Conservation (phyloP, 2,113 vertebrate species). For the Malurus cyaneus region DNA sequence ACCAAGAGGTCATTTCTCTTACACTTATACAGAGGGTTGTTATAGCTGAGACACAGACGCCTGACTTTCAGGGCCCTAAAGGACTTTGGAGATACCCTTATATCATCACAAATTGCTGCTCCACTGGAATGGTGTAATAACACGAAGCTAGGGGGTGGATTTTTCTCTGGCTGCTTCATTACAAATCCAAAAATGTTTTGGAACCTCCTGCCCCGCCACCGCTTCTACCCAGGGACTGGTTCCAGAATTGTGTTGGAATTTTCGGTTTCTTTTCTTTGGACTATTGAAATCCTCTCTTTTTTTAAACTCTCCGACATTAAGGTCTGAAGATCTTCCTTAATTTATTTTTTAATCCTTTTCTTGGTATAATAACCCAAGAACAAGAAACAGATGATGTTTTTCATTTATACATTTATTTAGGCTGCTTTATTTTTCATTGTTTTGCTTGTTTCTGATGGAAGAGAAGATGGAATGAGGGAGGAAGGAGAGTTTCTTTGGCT, state of each 20-base stretch:
- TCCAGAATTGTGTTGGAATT: neutral
- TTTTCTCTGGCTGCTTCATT: neutral
- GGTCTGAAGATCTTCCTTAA: neutral
- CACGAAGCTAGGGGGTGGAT: neutral
- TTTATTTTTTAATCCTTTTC: neutral
- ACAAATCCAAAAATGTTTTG: no score
- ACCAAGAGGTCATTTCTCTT: neutral
- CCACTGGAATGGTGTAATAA: neutral
- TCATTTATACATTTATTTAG: neutral
- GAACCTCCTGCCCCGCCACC: no score
- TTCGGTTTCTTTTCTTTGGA: neutral
- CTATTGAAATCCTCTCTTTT: neutral
- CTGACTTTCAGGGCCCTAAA: neutral
- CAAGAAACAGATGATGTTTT: neutral
- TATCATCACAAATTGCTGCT: neutral
- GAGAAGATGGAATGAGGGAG: neutral
- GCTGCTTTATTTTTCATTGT: rapidly evolving
- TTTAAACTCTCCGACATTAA: neutral
- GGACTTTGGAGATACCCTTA: neutral
- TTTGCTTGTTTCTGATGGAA: neutral
- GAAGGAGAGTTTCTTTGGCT: neutral
- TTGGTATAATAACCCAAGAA: neutral
- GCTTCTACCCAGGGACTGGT: neutral
- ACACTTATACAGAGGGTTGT: neutral
- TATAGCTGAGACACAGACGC: neutral